A percentile compares a stretch with the other conserved stretches of the same genome.
These are phyloP conservation scores for Actenoides hombroni DNA, from an alignment of 2,113 vertebrate species.

Conservation along the genomic window DNA sequence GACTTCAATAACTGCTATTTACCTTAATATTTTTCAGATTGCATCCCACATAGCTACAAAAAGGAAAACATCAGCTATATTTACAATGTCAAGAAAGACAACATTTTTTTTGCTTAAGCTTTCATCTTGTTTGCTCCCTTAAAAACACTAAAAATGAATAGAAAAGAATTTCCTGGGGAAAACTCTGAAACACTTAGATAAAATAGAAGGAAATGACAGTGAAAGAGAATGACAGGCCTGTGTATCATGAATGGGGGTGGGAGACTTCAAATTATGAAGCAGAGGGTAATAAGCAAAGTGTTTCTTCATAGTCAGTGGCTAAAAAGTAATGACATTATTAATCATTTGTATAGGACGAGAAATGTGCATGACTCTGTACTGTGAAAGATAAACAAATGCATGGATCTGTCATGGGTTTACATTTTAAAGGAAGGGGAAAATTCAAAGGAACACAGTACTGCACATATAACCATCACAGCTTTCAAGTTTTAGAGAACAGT, in stretches of 20 bases:
- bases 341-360: constrained; percentile 48
- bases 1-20: not conserved
- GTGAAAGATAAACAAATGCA: constrained; percentile 53
- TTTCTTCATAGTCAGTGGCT: constrained; percentile 25
- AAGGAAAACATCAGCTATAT: constrained; percentile 66
- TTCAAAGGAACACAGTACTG: constrained; percentile 12
- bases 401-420: not conserved
- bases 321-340: constrained; percentile 56
- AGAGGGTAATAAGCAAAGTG: constrained; percentile 42
- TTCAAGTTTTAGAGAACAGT: not conserved
- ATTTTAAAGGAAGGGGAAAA: constrained; percentile 50
- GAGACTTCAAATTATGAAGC: constrained; percentile 53
- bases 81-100: constrained; percentile 69
- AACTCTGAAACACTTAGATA: constrained; percentile 73
- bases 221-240: constrained; percentile 61
- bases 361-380: not conserved
- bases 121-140: constrained; percentile 73
- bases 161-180: constrained; percentile 77
- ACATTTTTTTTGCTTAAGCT: constrained; percentile 61
- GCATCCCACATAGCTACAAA: constrained; percentile 23
- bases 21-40: constrained; percentile 13
- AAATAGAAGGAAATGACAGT: constrained; percentile 74
- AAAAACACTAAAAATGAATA: constrained; percentile 74
- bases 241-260: constrained; percentile 60
- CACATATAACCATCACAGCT: not conserved